Percentiles rank a stretch among this genome's conserved stretches.
Evolutionary conservation across 2,888 invertebrate species (phyloP).

Genomic region (Cantharis flavilabris): DNA sequence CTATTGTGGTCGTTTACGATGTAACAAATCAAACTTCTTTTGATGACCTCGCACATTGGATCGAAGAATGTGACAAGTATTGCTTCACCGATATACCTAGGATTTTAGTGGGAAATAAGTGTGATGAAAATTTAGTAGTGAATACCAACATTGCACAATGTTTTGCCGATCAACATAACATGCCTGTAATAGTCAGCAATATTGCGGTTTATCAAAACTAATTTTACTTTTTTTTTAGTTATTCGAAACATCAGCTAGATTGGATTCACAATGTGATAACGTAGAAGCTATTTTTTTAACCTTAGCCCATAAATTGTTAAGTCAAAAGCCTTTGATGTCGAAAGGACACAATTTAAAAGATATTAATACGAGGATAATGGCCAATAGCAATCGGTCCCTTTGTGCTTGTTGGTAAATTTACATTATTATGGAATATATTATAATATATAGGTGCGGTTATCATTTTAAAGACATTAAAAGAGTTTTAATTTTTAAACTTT

Average conservation of each 20-base stretch:
- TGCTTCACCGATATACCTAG: conserved; percentile 68
- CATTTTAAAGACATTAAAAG: neutral
- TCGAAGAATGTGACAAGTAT: conserved; percentile 74
- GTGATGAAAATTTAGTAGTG: conserved; percentile 70
- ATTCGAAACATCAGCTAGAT: conserved; percentile 81
- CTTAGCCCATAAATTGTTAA: conserved; percentile 76
- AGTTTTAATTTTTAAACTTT: neutral
- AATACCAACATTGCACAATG: conserved; percentile 74
- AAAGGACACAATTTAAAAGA: conserved; percentile 4
- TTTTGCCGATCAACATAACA: conserved; percentile 71
- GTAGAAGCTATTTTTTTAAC: conserved; percentile 85
- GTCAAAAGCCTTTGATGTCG: conserved; percentile 64
- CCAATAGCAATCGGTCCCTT: neutral
- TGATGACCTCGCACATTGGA: conserved; percentile 72
- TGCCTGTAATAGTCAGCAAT: conserved; percentile 62
- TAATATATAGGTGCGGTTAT: neutral
- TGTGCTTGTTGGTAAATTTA: conserved; percentile 15
- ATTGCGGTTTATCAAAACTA: neutral
- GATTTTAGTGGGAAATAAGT: conserved; percentile 81
- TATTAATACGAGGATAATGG: neutral
- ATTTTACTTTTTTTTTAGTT: conserved; percentile 54
- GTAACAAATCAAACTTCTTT: conserved; percentile 69
- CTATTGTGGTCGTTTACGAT: conserved; percentile 86
- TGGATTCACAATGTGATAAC: conserved; percentile 74
- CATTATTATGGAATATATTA: neutral